Evolutionary conservation across 2,113 vertebrate species (phyloP), one percentile per base, ranked within the genome.

Genomic region (Lophotis ruficrista): DNA sequence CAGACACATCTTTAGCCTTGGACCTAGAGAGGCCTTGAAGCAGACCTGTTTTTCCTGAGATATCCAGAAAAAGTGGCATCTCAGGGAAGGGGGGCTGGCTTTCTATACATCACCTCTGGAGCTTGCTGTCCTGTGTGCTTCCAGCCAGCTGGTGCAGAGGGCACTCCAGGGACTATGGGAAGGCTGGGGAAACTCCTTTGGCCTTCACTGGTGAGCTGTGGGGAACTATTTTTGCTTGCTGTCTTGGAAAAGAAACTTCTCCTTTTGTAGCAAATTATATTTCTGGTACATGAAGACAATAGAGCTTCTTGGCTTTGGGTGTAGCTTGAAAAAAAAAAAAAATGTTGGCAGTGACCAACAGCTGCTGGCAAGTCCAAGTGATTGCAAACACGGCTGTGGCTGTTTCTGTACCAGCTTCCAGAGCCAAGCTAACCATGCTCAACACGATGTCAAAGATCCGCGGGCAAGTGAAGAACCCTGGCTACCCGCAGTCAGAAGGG

Each of bases 361-460:
- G 70, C 50, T 50, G 11, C 90, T 86, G 70, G 87, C 89, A n/a
- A 19, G 62, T 30, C 13, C 6, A 3, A 83, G 85, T 38, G 35
- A 35, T 6, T 6, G 50, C 91, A 68, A 87, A 41, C 78, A 10
- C 38, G 57, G 76, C 47, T 21, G 57, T 69, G 94, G 57, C 83
- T 48, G 15, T 41, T 12, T 93, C 37, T 87, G 83, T 87, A 71
- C 22, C 97, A 99, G 99, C 99, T 45, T 99, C 99, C 5, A 98
- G 99, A 64, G 99, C 99, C 96, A 99, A 99, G 97, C 98, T 99
- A 33, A 99, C 98, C 27, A 99, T 99, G 99, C 97, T 99, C 50
- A 99, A 99, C 98, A 99, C 99, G 0, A 98, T 99, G 98, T 99
- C 99, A 6, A 99, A 99, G 98, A 99, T 99, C 97, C 98, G 99